A percentile compares a stretch with the other conserved stretches of the same genome.
phyloP scores from a whole-genome alignment of 1,140 invertebrate genomes.

The Drosophila lacertosa region DNA sequence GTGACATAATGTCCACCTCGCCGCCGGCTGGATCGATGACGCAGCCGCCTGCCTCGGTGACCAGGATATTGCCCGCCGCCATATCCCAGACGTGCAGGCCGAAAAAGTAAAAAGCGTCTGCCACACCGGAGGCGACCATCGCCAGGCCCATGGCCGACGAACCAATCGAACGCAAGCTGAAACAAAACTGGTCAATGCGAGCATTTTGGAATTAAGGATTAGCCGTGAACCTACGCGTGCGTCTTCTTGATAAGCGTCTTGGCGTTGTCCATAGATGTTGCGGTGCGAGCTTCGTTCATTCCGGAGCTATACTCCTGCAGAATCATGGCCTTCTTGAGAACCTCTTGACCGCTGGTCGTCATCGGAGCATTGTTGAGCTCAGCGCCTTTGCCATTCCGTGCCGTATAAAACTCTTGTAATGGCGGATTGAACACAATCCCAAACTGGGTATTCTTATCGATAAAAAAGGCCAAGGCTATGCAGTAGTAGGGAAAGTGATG shows the following conservation, averaged over 20 bases:
- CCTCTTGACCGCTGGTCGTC: conserved; percentile 24
- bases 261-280: conserved; percentile 90
- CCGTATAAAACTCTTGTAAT: conserved; percentile 86
- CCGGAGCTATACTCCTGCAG: conserved; percentile 86
- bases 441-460: conserved; percentile 88
- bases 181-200: background rate
- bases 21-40: conserved; percentile 93
- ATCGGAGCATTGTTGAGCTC: conserved; percentile 41
- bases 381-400: conserved; percentile 39
- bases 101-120: conserved; percentile 95
- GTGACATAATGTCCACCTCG: conserved; percentile 90
- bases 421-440: conserved; percentile 96
- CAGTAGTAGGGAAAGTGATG: conserved; percentile 92
- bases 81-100: conserved; percentile 96
- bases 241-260: conserved; percentile 87
- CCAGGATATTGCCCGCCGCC: conserved; percentile 93
- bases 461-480: conserved; percentile 90
- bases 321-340: conserved; percentile 34
- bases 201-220: background rate
- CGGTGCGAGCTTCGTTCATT: conserved; percentile 86
- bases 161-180: conserved; percentile 91
- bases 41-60: conserved; percentile 97
- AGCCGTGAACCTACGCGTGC: conserved; percentile 89
- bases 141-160: conserved; percentile 97
- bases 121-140: conserved; percentile 93